phyloP scores from a whole-genome alignment of 1,140 invertebrate species.

The Varroa destructor region DNA sequence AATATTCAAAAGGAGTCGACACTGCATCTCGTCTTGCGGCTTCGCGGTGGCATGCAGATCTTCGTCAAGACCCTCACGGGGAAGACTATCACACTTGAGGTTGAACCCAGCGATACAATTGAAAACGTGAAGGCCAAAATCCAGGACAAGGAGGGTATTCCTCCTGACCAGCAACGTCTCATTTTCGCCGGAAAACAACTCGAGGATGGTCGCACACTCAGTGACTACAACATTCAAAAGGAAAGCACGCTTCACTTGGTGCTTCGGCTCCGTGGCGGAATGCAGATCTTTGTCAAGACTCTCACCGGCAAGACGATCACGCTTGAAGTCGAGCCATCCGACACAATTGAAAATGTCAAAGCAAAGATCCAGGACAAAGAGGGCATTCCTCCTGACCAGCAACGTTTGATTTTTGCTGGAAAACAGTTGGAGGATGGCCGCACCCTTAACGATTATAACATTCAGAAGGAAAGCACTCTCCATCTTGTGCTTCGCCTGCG shows the following conservation, averaged over 20 bases:
- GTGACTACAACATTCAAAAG: constrained; percentile 58
- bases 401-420: constrained; percentile 48
- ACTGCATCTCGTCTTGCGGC: constrained; percentile 41
- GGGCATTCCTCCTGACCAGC: constrained; percentile 45
- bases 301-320: constrained; percentile 47
- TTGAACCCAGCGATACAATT: constrained; percentile 62
- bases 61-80: constrained; percentile 47
- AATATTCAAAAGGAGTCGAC: constrained; percentile 57
- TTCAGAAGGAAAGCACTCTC: constrained; percentile 76
- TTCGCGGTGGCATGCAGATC: constrained; percentile 45
- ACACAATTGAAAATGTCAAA: constrained; percentile 88
- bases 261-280: constrained; percentile 41
- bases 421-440: constrained; percentile 47
- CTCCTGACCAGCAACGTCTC: constrained; percentile 46
- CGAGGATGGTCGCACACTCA: constrained; percentile 47
- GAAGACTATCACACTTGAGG: constrained; percentile 55
- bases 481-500: constrained; percentile 66
- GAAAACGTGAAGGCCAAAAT: constrained; percentile 91
- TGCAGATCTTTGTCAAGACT: constrained; percentile 48
- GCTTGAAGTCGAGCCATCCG: constrained; percentile 50
- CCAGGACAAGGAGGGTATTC: constrained; percentile 52
- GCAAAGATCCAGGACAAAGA: constrained; percentile 69
- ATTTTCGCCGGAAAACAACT: constrained; percentile 48
- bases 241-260: constrained; percentile 46
- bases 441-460: constrained; percentile 56